A percentile compares a stretch with the other conserved stretches of the same genome.
Conservation (phyloP, 2,888 invertebrate species). For the Serripes groenlandicus region DNA sequence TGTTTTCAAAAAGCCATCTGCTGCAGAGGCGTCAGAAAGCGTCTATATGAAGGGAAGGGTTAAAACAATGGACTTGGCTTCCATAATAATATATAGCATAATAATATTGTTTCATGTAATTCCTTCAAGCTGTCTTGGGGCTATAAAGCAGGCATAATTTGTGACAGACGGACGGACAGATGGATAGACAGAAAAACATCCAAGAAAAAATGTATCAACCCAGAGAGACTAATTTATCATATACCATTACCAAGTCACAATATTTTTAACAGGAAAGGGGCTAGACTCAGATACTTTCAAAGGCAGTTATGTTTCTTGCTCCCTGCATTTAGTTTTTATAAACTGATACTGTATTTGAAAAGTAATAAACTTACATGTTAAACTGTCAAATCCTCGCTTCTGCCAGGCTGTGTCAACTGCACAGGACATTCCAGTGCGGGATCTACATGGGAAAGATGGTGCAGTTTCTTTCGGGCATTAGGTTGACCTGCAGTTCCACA, state of each 20-base stretch:
- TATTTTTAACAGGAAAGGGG: not conserved
- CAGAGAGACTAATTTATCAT: not conserved
- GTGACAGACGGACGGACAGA: too few relatives aligned
- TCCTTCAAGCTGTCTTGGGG: too few relatives aligned
- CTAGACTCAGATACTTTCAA: not conserved
- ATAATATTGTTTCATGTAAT: too few relatives aligned
- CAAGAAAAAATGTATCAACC: too few relatives aligned
- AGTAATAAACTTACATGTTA: slow-evolving; percentile 38
- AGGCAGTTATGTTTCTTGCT: not conserved
- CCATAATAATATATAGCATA: too few relatives aligned
- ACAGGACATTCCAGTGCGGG: slow-evolving; percentile 40
- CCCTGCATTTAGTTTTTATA: not conserved
- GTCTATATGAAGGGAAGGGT: too few relatives aligned
- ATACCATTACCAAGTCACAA: not conserved
- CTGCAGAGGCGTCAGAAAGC: too few relatives aligned
- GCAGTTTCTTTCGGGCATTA: not conserved
- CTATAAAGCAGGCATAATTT: too few relatives aligned
- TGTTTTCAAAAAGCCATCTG: too few relatives aligned
- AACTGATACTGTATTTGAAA: not conserved
- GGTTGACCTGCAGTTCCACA: not conserved
- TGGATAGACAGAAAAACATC: too few relatives aligned
- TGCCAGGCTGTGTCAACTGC: too few relatives aligned
- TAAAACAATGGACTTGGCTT: too few relatives aligned
- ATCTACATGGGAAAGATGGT: not conserved
- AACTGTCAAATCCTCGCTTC: slow-evolving; percentile 48